A percentile compares a stretch with the other conserved stretches of the same genome.
Evolutionary conservation across 2,797 vertebrate genomes (phyloP).

Genomic region (Parauchenoglanis ngamensis): DNA sequence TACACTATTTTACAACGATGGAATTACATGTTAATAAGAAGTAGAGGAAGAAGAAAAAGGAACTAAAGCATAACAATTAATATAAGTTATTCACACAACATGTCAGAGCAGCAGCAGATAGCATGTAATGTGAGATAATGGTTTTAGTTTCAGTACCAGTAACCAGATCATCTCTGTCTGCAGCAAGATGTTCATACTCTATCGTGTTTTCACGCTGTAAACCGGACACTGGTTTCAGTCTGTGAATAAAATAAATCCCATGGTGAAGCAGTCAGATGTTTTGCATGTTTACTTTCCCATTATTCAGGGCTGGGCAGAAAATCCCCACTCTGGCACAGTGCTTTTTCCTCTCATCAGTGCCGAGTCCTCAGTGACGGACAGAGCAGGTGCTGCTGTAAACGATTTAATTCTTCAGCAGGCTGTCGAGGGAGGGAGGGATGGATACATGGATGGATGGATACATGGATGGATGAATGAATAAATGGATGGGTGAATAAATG

Average conservation of each 20-base stretch:
- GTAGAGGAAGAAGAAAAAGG: background rate
- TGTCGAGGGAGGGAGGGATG: background rate
- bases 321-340: background rate
- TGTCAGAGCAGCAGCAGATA: background rate
- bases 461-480: too few species aligned
- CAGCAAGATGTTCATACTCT: background rate
- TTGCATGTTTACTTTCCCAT: background rate
- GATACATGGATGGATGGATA: too few species aligned
- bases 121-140: background rate
- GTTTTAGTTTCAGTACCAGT: background rate
- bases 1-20: too few species aligned
- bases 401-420: background rate
- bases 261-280: background rate
- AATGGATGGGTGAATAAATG: too few species aligned
- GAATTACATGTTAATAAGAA: background rate
- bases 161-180: background rate
- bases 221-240: background rate
- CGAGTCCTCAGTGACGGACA: background rate
- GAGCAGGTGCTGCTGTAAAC: background rate
- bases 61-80: background rate
- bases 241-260: constrained; percentile 14
- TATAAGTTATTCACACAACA: background rate
- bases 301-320: background rate
- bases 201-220: background rate
- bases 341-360: background rate